Conservation (phyloP, 1,140 invertebrate species). For the Contarinia nasturtii region DNA sequence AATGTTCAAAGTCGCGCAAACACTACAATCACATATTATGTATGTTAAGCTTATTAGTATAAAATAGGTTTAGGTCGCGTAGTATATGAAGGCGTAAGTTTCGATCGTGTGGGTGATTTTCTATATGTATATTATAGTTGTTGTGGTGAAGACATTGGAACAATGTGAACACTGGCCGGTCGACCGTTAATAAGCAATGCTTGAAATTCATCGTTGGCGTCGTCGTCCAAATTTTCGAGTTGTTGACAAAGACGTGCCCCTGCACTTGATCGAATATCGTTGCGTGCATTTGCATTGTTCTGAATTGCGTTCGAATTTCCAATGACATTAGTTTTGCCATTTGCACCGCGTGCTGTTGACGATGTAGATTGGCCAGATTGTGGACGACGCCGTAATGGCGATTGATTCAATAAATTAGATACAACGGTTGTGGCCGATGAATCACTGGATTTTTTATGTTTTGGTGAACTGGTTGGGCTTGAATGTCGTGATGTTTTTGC, state of each 20-base stretch:
- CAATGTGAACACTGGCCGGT: constrained; percentile 5
- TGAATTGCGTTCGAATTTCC: not conserved
- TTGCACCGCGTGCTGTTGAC: not conserved
- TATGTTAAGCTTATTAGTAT: too few relatives aligned
- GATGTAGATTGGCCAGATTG: not conserved
- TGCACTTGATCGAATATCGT: constrained; percentile 5
- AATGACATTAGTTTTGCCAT: too few relatives aligned
- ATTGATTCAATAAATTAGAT: not conserved
- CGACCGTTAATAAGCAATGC: constrained; percentile 3
- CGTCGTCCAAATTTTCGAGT: constrained; percentile 1
- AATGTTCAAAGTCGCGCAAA: too few relatives aligned
- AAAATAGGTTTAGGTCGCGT: too few relatives aligned
- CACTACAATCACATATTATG: too few relatives aligned
- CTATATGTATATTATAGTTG: not conserved
- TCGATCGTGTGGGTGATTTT: not conserved
- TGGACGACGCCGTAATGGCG: not conserved
- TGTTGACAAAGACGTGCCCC: constrained; percentile 4
- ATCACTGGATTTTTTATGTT: constrained; percentile 1
- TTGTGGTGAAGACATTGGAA: not conserved
- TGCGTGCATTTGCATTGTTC: not conserved
- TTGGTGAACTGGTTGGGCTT: constrained; percentile 4
- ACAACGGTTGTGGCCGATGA: not conserved
- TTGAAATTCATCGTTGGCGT: constrained; percentile 2
- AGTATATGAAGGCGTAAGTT: not conserved
- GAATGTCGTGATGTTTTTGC: constrained; percentile 4